phyloP scores from a whole-genome alignment of 2,888 invertebrate species.

The Minunthozetes semirufus region DNA sequence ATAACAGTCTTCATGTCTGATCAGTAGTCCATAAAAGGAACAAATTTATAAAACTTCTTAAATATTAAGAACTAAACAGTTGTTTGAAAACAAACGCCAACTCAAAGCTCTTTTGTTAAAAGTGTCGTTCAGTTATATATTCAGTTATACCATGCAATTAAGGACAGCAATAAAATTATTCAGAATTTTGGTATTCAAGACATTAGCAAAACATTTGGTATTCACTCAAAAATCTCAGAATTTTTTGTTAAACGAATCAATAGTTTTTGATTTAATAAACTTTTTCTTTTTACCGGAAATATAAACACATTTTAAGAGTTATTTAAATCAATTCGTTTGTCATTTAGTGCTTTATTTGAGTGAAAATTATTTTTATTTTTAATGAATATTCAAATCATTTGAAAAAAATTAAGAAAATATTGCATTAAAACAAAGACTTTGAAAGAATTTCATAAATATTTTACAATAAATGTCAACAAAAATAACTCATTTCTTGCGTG shows the following conservation, averaged over 20 bases:
- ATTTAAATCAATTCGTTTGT: background rate
- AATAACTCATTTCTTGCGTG: background rate
- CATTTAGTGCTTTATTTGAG: background rate
- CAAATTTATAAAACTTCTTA: background rate
- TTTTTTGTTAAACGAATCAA: background rate
- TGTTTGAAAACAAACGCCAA: background rate
- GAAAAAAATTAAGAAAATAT: background rate
- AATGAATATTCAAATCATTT: background rate
- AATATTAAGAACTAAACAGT: background rate
- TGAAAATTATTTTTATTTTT: background rate
- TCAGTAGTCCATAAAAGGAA: conserved; percentile 16
- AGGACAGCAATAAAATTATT: no score
- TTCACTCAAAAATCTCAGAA: background rate
- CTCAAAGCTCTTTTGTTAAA: background rate
- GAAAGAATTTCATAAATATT: no score
- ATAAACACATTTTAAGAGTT: background rate
- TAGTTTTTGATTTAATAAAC: background rate
- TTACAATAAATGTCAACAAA: no score
- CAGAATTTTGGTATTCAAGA: no score
- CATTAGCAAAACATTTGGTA: no score
- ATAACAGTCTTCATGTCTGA: background rate
- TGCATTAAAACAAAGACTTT: background rate
- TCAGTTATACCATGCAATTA: background rate
- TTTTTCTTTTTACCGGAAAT: background rate
- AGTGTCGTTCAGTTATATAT: background rate